Base-by-base conservation (phyloP, 2,113 vertebrate species). In the Ochotona princeps region DNA sequence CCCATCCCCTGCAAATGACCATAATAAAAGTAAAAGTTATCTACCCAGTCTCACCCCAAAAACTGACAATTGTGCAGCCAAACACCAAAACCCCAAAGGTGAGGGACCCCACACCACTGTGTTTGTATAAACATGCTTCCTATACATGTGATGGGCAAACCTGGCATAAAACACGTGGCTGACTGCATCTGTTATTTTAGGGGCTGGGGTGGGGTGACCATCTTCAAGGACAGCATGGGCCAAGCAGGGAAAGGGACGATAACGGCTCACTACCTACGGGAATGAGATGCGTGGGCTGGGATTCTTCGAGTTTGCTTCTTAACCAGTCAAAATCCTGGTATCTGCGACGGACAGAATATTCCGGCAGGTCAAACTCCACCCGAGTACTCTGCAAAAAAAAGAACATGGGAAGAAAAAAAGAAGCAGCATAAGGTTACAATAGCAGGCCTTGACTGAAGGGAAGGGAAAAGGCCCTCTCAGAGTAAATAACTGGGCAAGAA, bases 281-380 rank as follows among this genome's bases (percentile, higher is more conserved):
- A 98, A 99, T 99, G 96, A 99, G 99, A 98, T 99, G 99, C 0
- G 99, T 99, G 7, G 99, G 99, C 96, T 99, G 99, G 18, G 99
- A 99, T 87, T 99, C 99, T 94, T 99, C 99, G 96, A 99, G 97
- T 95, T 99, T 99, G 95, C 96, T 99, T 96, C 99, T 98, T 96
- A 99, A 96, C 99, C 99, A 99, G 96, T 99, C 99, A 3, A 99
- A 99, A 97, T 99, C 99, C 97, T 99, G 99, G 97, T 99, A 99
- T 63, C 99, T 98, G 80, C 99, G 98, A 11, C 99, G 98, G 63
- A 99, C 98, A 1, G 98, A 98, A 97, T 99, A 99, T 83, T 99
- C 99, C 0, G 99, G 99, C 82, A 99, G 98, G 98, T 99, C 99
- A 94, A 99, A 99, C 95, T 99, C 99, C 57, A 98, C 98, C 95